These are phyloP conservation scores for Mycalesis mineus DNA, from an alignment of 2,888 invertebrate genomes.

Conservation along the genomic window DNA sequence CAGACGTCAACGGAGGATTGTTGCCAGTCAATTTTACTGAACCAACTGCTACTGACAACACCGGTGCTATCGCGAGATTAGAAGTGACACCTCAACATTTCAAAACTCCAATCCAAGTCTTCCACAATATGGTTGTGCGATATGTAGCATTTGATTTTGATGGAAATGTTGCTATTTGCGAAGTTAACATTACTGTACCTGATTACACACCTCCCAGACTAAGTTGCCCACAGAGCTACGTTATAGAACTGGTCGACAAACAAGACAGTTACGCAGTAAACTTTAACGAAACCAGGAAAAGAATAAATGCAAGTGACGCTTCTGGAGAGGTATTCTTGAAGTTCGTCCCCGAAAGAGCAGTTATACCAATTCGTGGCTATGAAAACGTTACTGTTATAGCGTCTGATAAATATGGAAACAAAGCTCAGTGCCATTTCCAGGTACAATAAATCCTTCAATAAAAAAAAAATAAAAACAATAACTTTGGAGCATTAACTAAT, in stretches of 20 bases:
- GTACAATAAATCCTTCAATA: conserved; percentile 52
- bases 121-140: conserved; percentile 94
- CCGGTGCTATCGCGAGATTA: conserved; percentile 94
- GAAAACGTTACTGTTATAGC: conserved; percentile 96
- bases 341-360: conserved; percentile 89
- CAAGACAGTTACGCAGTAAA: conserved; percentile 94
- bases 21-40: conserved; percentile 95
- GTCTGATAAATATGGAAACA: conserved; percentile 90
- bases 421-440: conserved; percentile 94
- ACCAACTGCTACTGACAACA: conserved; percentile 96
- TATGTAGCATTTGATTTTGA: conserved; percentile 98
- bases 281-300: conserved; percentile 91
- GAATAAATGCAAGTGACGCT: conserved; percentile 91
- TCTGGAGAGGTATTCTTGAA: conserved; percentile 91
- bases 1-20: conserved; percentile 92
- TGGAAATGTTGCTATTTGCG: conserved; percentile 97
- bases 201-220: conserved; percentile 94
- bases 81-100: conserved; percentile 96
- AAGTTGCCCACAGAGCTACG: conserved; percentile 95
- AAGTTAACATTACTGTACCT: conserved; percentile 96
- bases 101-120: conserved; percentile 90
- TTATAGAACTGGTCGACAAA: conserved; percentile 92
- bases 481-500: neutral
- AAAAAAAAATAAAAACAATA: neutral
- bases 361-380: conserved; percentile 90